Evolutionary conservation across 2,888 invertebrate genomes (phyloP), one percentile per base, ranked within the genome.

Genomic region (Boloria euphrosyne): DNA sequence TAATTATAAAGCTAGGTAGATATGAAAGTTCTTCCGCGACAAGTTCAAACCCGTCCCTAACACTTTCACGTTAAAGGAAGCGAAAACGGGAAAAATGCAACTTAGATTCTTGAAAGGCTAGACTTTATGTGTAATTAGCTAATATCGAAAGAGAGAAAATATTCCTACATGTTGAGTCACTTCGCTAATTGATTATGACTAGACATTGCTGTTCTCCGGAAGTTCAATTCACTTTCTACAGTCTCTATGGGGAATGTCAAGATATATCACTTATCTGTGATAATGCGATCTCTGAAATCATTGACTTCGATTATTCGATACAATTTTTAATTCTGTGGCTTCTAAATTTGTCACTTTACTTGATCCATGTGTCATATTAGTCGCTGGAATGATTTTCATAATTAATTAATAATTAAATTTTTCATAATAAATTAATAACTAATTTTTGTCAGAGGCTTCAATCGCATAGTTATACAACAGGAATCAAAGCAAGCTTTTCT

Each of bases 51-150:
- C 59, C 65, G 43, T 66, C 66, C 58, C 66, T 54, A 65, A 62
- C 71, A 73, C 72, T 73, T 73, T 73, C 72, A 67, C 70, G 65
- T 54, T 50, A 38, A 38, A 31, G 46, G 62, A 61, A 61, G 65
- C 60, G 54, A 66, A 64, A 68, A 65, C 66, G 63, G 66, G 70
- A 69, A 68, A 71, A 71, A 71, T 71, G 66, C 59, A 31, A 62
- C 17, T 57, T 52, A 57, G 46, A 22, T 49, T 17, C 46, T 46
- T 57, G 44, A 57, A 17, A 43, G 16, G 27, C 57, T 57, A 22
- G 55, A 44, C 18, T 50, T 14, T 22, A 57, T 22, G 46, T 57
- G 57, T 10, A 57, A 57, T 57, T 57, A 57, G 46, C 57, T 57
- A 57, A 57, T 44, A 57, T 57, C 22, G 46, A 44, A 57, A 57